A percentile compares a stretch with the other conserved stretches of the same genome.
These are phyloP conservation scores for Ceraclea dissimilis DNA, from an alignment of 2,888 invertebrate genomes.

Conservation along the genomic window DNA sequence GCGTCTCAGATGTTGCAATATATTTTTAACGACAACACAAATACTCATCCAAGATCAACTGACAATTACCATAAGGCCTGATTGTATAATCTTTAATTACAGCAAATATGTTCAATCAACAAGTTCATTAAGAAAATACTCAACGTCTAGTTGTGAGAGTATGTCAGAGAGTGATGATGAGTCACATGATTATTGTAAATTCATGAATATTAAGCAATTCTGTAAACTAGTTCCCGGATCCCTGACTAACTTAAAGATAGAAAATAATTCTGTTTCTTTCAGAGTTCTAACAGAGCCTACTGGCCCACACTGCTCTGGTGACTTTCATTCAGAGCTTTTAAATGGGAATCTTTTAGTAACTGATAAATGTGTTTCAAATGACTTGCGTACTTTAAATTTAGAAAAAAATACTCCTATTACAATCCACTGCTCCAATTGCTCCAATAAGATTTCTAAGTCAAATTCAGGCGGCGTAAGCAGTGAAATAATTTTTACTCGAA, in stretches of 20 bases:
- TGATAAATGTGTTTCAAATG: conserved; percentile 1
- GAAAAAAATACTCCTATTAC: conserved; percentile 27
- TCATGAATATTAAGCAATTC: conserved; percentile 39
- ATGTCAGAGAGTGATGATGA: conserved; percentile 44
- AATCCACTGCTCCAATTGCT: conserved; percentile 40
- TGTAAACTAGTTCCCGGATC: conserved; percentile 46
- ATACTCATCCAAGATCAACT: conserved; percentile 41
- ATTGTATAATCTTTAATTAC: conserved; percentile 37
- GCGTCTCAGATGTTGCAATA: conserved; percentile 52
- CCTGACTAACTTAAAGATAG: conserved; percentile 45
- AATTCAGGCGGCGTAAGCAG: conserved; percentile 33
- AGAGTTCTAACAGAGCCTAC: conserved; percentile 43
- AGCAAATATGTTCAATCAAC: conserved; percentile 11
- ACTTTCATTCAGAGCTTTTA: conserved; percentile 40
- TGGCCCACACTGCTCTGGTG: conserved; percentile 34
- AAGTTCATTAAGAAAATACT: conserved; percentile 25
- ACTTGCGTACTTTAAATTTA: conserved; percentile 9
- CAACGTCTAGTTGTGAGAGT: conserved; percentile 39
- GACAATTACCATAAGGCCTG: conserved; percentile 43
- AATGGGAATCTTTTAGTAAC: neutral
- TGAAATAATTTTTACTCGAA: conserved; percentile 45
- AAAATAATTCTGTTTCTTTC: conserved; percentile 42
- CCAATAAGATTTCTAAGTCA: conserved; percentile 37
- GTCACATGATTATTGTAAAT: conserved; percentile 31
- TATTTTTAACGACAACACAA: conserved; percentile 45